phyloP scores from a whole-genome alignment of 2,113 vertebrate species.

The Callipepla squamata region DNA sequence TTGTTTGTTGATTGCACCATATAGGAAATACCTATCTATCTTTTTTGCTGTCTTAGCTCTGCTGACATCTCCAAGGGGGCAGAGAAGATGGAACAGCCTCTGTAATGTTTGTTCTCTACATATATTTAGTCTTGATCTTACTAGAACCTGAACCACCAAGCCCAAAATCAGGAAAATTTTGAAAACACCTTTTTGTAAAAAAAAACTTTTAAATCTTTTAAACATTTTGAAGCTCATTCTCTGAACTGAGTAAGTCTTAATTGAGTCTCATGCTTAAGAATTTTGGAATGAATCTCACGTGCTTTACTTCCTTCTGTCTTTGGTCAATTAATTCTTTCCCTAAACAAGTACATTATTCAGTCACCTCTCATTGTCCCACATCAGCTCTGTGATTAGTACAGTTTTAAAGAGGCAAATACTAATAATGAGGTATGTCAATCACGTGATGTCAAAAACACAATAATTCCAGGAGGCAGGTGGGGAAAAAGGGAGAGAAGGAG shows the following conservation, averaged over 20 bases:
- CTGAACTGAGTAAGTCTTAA: neutral
- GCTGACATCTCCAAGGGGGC: neutral
- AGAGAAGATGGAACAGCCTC: neutral
- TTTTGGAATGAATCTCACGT: slow-evolving; percentile 23
- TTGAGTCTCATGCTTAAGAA: neutral
- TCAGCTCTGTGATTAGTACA: slow-evolving; percentile 33
- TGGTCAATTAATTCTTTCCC: slow-evolving; percentile 11
- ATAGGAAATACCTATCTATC: neutral
- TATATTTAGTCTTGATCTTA: neutral
- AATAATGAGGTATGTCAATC: slow-evolving; percentile 52
- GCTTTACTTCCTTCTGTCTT: slow-evolving; percentile 42
- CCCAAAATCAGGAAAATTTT: neutral
- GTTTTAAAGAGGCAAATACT: slow-evolving; percentile 66
- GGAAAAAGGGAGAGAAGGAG: neutral
- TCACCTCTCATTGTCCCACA: slow-evolving; percentile 24
- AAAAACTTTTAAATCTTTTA: too few relatives aligned
- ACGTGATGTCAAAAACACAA: slow-evolving; percentile 66
- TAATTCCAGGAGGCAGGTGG: neutral
- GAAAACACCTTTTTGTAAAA: too few relatives aligned
- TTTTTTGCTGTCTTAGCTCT: neutral
- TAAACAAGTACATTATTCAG: slow-evolving; percentile 32
- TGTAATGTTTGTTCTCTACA: neutral
- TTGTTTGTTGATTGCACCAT: neutral
- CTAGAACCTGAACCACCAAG: neutral
- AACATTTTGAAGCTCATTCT: neutral